Conservation (phyloP, 2,797 vertebrate species). For the Siniperca scherzeri region DNA sequence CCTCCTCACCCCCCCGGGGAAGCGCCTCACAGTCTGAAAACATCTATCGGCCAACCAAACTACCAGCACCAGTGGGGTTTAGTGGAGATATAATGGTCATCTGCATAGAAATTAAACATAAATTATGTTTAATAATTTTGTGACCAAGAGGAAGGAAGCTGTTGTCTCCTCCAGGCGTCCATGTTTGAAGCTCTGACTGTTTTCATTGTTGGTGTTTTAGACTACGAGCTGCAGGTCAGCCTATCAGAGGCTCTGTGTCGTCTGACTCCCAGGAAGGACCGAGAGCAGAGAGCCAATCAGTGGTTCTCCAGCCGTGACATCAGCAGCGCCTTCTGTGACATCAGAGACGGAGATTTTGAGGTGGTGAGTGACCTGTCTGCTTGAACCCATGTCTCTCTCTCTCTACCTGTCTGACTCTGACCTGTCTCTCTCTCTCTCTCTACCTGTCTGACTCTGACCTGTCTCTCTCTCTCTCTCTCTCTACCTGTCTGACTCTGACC, state of each 20-base stretch:
- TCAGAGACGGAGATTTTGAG: slow-evolving; percentile 73
- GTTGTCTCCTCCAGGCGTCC: not conserved
- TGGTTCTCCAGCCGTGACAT: slow-evolving; percentile 71
- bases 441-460: not conserved
- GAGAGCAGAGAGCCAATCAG: slow-evolving; percentile 52
- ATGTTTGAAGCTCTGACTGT: not conserved
- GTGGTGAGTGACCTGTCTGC: slow-evolving; percentile 60
- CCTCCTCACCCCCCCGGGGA: too few species aligned
- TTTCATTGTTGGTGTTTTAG: slow-evolving; percentile 41
- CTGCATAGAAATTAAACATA: not conserved
- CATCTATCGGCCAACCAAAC: too few species aligned
- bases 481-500: too few species aligned
- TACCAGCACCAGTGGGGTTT: too few species aligned
- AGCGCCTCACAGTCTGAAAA: too few species aligned
- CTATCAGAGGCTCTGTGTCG: slow-evolving; percentile 77
- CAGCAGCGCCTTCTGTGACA: slow-evolving; percentile 69
- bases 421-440: not conserved
- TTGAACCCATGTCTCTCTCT: not conserved
- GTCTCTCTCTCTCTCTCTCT: not conserved
- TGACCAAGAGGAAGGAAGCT: not conserved
- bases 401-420: not conserved
- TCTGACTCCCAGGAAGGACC: slow-evolving; percentile 65
- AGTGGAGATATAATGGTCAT: not conserved
- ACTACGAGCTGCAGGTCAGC: slow-evolving; percentile 81
- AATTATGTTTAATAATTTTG: not conserved